Percentiles rank a stretch among this genome's conserved stretches.
These are phyloP conservation scores for Euwallacea fornicatus DNA, from an alignment of 1,140 invertebrate genomes.

Conservation along the genomic window DNA sequence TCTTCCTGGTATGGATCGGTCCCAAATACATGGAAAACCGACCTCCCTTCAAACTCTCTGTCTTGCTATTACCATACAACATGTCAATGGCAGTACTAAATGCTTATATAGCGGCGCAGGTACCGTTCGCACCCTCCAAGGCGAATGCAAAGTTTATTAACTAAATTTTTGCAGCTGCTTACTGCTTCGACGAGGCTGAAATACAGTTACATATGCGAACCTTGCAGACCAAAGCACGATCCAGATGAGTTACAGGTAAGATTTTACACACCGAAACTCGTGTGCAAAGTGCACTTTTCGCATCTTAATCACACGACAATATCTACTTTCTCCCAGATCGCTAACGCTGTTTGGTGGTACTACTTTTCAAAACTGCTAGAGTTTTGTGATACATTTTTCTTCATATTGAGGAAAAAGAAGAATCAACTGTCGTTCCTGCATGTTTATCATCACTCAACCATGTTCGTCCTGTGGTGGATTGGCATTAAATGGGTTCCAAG, in stretches of 20 bases:
- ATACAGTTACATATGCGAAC: slow-evolving; percentile 90
- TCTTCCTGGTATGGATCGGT: slow-evolving; percentile 78
- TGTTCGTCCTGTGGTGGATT: slow-evolving; percentile 94
- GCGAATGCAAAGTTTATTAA: neutral
- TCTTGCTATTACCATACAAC: slow-evolving; percentile 83
- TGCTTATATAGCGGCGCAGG: slow-evolving; percentile 79
- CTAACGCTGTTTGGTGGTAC: slow-evolving; percentile 94
- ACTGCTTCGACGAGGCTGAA: slow-evolving; percentile 72
- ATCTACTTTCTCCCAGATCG: slow-evolving; percentile 66
- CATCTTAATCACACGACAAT: no score
- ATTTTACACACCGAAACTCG: neutral
- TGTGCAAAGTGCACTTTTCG: no score
- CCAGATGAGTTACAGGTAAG: slow-evolving; percentile 81
- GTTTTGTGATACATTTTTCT: slow-evolving; percentile 91
- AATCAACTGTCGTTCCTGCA: slow-evolving; percentile 88
- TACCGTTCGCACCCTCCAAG: slow-evolving; percentile 47
- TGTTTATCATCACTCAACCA: slow-evolving; percentile 90
- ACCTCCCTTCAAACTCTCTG: slow-evolving; percentile 76
- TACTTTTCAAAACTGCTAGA: slow-evolving; percentile 94
- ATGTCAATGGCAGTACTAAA: slow-evolving; percentile 81
- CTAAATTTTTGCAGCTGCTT: slow-evolving; percentile 60
- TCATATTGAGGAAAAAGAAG: slow-evolving; percentile 85
- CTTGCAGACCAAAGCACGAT: slow-evolving; percentile 77
- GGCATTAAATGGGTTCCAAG: slow-evolving; percentile 95
- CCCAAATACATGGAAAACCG: slow-evolving; percentile 82